Percentiles rank a stretch among this genome's conserved stretches.
These are phyloP conservation scores for Elymnias hypermnestra DNA, from an alignment of 1,140 invertebrate species.

Conservation along the genomic window DNA sequence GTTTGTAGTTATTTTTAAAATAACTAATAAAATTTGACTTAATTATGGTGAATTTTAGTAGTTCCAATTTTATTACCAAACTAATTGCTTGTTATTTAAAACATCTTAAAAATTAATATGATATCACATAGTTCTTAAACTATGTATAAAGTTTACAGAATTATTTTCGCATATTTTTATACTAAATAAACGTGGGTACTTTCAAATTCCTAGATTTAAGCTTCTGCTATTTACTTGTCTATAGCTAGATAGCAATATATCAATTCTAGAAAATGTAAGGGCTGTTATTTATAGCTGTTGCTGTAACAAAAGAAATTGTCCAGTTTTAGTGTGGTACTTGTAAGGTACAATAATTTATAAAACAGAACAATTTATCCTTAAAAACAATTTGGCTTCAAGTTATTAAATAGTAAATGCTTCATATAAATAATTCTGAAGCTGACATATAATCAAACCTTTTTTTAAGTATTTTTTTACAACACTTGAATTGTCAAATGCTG, in stretches of 20 bases:
- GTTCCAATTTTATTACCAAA: neutral
- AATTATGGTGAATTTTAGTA: neutral
- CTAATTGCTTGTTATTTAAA: neutral
- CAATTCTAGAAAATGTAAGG: slow-evolving; percentile 18
- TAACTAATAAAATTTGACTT: slow-evolving; percentile 5
- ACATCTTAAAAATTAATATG: neutral
- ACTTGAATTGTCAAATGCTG: no score
- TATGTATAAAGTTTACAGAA: slow-evolving; percentile 11
- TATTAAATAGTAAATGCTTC: no score
- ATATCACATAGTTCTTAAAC: neutral
- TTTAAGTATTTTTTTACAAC: no score
- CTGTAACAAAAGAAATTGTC: no score
- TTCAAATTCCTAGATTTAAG: slow-evolving; percentile 11
- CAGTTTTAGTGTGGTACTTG: no score
- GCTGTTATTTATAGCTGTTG: slow-evolving; percentile 4
- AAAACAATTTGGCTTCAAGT: no score
- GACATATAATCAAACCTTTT: no score
- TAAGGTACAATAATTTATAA: no score
- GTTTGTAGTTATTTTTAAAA: slow-evolving; percentile 2
- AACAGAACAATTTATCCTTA: no score
- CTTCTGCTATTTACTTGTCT: slow-evolving; percentile 18
- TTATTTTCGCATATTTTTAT: slow-evolving; percentile 27
- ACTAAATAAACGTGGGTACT: slow-evolving; percentile 13
- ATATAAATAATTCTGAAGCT: no score
- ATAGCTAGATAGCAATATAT: slow-evolving; percentile 24